Conservation (phyloP, 2,888 invertebrate species). For the Rotaria macrura region DNA sequence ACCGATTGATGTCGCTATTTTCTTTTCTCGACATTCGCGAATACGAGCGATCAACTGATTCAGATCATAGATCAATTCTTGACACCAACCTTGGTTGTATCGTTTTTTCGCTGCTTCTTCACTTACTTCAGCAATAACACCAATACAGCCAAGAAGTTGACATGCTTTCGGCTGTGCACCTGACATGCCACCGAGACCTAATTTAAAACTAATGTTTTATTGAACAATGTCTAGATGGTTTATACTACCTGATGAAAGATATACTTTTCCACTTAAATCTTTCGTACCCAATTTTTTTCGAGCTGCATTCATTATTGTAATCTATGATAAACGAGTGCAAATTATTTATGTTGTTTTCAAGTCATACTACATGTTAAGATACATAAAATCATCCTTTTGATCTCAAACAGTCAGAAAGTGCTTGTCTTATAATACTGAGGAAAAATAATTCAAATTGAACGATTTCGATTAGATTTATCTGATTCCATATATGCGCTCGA, state of each 20-base stretch:
- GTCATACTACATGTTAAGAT: no score
- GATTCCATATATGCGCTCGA: neutral
- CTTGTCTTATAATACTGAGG: no score
- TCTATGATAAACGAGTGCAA: constrained; percentile 42
- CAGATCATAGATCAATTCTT: constrained; percentile 52
- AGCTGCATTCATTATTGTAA: constrained; percentile 58
- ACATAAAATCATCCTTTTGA: no score
- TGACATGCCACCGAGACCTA: constrained; percentile 55
- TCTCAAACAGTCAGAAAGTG: no score
- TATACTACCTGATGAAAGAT: constrained; percentile 24
- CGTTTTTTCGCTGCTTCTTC: constrained; percentile 54
- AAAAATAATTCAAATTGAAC: no score
- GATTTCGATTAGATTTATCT: no score
- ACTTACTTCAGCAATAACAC: constrained; percentile 57
- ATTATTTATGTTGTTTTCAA: no score
- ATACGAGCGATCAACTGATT: constrained; percentile 50
- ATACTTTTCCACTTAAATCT: constrained; percentile 53
- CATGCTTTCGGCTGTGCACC: constrained; percentile 60
- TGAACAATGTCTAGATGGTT: no score
- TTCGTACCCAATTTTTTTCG: constrained; percentile 53
- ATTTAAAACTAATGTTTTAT: no score
- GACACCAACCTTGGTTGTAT: constrained; percentile 57
- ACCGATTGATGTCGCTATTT: constrained; percentile 53
- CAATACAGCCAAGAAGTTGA: constrained; percentile 57
- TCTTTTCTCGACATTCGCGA: constrained; percentile 42